A percentile compares a stretch with the other conserved stretches of the same genome.
Conservation (phyloP, 2,113 vertebrate genomes). For the Hucho hucho region DNA sequence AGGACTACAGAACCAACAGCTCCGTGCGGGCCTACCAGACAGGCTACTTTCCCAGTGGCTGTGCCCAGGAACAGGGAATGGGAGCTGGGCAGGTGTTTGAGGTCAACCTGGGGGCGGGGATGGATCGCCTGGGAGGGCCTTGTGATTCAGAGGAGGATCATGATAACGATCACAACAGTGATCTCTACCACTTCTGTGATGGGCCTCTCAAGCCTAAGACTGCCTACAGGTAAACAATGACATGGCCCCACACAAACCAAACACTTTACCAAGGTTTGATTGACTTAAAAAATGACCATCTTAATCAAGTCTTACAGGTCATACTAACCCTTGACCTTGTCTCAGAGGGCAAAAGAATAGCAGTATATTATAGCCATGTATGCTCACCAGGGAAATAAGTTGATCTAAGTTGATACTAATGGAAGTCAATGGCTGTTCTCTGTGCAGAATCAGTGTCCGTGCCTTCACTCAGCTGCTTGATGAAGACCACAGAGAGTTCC, state of each 20-base stretch:
- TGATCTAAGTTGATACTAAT: background rate
- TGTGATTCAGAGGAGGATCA: slow-evolving; percentile 75
- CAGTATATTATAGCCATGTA: no score
- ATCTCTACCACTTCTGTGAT: slow-evolving; percentile 73
- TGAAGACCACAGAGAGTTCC: slow-evolving; percentile 76
- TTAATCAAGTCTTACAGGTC: no score
- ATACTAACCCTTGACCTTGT: background rate
- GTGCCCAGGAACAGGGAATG: slow-evolving; percentile 77
- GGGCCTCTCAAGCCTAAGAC: slow-evolving; percentile 84
- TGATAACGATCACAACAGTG: slow-evolving; percentile 14
- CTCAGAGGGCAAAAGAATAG: background rate
- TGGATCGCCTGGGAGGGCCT: slow-evolving; percentile 82
- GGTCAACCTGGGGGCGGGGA: slow-evolving; percentile 82
- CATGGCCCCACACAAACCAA: background rate
- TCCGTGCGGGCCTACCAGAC: slow-evolving; percentile 90
- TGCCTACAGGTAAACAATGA: slow-evolving; percentile 73
- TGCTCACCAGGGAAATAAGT: no score
- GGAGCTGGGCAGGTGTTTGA: slow-evolving; percentile 77
- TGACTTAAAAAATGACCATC: background rate
- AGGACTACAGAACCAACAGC: slow-evolving; percentile 85
- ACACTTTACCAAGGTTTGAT: background rate
- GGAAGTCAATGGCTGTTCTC: background rate
- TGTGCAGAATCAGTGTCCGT: slow-evolving; percentile 81
- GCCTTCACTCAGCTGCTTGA: slow-evolving; percentile 86
- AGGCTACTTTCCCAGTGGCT: slow-evolving; percentile 88